These are phyloP conservation scores for Atta texana DNA, from an alignment of 1,140 invertebrate species.

Conservation along the genomic window DNA sequence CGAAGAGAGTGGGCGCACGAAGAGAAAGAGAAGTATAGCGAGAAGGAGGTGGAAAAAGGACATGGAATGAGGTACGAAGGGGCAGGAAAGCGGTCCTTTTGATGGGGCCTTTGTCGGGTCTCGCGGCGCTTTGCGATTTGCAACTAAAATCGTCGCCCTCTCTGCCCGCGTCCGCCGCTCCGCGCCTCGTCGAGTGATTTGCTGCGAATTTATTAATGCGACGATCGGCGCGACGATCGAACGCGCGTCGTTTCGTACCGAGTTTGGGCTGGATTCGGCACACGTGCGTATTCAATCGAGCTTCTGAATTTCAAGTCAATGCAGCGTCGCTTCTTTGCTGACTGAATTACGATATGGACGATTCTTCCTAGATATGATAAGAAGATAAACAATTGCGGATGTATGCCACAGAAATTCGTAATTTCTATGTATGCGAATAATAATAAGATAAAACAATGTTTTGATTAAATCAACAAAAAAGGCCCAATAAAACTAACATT, in stretches of 20 bases:
- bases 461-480: too few species aligned
- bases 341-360: background rate
- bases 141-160: conserved; percentile 85
- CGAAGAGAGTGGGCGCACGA: conserved; percentile 48
- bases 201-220: conserved; percentile 85
- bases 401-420: background rate
- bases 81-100: conserved; percentile 83
- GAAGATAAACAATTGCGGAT: background rate
- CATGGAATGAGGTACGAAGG: conserved; percentile 42
- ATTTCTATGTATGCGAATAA: background rate
- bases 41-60: conserved; percentile 61
- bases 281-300: conserved; percentile 57
- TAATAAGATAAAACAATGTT: background rate
- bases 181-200: conserved; percentile 79
- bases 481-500: too few species aligned
- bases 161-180: conserved; percentile 64
- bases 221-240: conserved; percentile 68
- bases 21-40: conserved; percentile 56
- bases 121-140: conserved; percentile 86
- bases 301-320: conserved; percentile 50
- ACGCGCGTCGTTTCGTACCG: conserved; percentile 31
- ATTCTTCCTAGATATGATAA: background rate
- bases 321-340: background rate
- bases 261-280: conserved; percentile 1
- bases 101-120: conserved; percentile 85